These are phyloP conservation scores for Cyphomyrus discorhynchus DNA, from an alignment of 2,113 vertebrate species.

Conservation along the genomic window DNA sequence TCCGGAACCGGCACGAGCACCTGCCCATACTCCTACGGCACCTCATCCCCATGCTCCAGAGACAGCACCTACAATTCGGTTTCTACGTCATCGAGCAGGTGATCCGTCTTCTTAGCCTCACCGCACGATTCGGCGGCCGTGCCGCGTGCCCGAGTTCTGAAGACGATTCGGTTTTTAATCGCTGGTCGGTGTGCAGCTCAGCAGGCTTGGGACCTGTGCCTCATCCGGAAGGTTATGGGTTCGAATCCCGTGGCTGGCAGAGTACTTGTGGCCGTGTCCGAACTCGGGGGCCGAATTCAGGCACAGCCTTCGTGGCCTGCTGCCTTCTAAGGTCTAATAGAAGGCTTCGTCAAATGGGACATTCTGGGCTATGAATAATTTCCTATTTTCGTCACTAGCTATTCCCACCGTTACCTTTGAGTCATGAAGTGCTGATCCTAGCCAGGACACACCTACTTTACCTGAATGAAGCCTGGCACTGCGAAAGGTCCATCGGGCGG, in stretches of 20 bases:
- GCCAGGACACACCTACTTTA: not conserved
- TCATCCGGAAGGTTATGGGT: not conserved
- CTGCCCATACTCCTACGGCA: constrained; percentile 87
- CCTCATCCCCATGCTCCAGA: constrained; percentile 86
- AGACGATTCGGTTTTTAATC: not conserved
- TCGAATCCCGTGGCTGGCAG: not conserved
- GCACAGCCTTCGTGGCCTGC: not conserved
- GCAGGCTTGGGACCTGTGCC: not conserved
- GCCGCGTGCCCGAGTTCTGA: not conserved
- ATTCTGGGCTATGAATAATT: not conserved
- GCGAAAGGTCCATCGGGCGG: not conserved
- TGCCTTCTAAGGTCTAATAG: not conserved
- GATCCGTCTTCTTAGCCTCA: not conserved
- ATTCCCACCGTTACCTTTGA: not conserved
- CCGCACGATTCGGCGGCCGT: not conserved
- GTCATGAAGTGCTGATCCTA: not conserved
- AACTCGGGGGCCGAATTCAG: not conserved
- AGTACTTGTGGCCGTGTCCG: not conserved
- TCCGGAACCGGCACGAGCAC: constrained; percentile 91
- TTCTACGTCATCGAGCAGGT: constrained; percentile 92
- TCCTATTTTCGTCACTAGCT: not conserved
- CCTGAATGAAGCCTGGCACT: not conserved
- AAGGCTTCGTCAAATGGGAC: not conserved
- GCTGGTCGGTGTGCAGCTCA: not conserved
- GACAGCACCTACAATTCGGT: constrained; percentile 82